Base-by-base conservation (phyloP, 2,888 invertebrate genomes). In the Hypomecis atomaria region DNA sequence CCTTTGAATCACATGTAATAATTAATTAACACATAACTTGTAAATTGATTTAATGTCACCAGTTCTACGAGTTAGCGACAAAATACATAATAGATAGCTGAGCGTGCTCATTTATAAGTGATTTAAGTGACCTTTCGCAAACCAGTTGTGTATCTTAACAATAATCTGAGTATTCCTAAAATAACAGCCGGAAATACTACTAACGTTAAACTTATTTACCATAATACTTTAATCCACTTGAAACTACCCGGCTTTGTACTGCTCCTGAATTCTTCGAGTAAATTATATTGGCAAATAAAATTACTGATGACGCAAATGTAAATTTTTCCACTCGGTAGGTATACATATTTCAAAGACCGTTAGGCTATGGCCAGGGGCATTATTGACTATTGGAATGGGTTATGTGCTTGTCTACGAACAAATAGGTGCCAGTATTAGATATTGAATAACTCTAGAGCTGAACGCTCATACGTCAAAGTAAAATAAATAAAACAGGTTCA, bases 81-180 rank as follows among this genome's bases (percentile, higher is more conserved):
- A 49, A 36, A 36, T 9, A 49, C 10, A 33, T 11, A 33, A 33
- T 49, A 36, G 44, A 56, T 47, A 45, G n/a, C 42, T 36, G 36
- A 54, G 43, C 34, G 40, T 23, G 42, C 11, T 33, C 37, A 13
- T n/a, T n/a, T 10, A 34, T n/a, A 34, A 48, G 42, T 54, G 54
- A 60, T 54, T 54, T 60, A 60, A 54, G 54, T 60, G 60, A 60
- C 60, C 54, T 60, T 54, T 49, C 48, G 42, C 36, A 59, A 49
- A 60, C 48, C 47, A 8, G 60, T 54, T 54, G 48, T 60, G 54
- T 47, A 54, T 54, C 45, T 59, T 38, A 53, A 40, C 45, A 61
- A 61, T 61, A 54, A 61, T 38, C 40, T 40, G 13, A 40, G 36
- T 36, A 42, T 43, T 40, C 42, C 9, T 54, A 49, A 53, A 61